Evolutionary conservation across 2,888 invertebrate species (phyloP).

Genomic region (Magallana nippona): DNA sequence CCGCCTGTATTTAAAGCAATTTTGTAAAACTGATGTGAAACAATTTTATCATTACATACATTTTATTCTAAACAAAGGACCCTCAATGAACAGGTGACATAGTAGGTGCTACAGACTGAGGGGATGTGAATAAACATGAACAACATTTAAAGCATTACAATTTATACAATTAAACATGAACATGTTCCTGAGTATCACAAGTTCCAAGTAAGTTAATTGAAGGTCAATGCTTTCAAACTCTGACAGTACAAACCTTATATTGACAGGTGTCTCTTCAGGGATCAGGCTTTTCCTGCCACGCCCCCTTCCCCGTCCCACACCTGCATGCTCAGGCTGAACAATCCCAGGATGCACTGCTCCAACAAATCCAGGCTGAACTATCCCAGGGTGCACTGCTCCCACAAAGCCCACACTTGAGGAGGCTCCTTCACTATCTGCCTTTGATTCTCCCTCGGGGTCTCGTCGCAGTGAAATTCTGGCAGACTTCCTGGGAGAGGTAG

Average conservation of each 20-base stretch:
- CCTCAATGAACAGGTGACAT: no score
- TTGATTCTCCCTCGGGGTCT: slow-evolving; percentile 19
- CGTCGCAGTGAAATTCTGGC: slow-evolving; percentile 38
- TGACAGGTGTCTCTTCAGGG: slow-evolving; percentile 32
- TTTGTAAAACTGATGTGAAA: no score
- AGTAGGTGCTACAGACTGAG: no score
- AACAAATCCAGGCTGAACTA: slow-evolving; percentile 40
- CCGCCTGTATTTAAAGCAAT: slow-evolving; percentile 55
- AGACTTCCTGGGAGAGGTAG: slow-evolving; percentile 38
- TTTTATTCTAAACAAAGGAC: no score
- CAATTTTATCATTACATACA: no score
- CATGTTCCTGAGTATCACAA: no score
- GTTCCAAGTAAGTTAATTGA: no score
- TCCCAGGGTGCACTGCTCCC: slow-evolving; percentile 41
- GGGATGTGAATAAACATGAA: no score
- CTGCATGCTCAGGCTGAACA: slow-evolving; percentile 41
- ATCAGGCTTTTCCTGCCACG: slow-evolving; percentile 43
- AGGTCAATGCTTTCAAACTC: neutral
- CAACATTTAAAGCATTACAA: no score
- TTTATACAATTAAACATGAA: no score
- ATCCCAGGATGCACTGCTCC: slow-evolving; percentile 45
- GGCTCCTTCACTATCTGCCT: slow-evolving; percentile 24
- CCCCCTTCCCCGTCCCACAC: slow-evolving; percentile 46
- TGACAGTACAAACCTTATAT: slow-evolving; percentile 28
- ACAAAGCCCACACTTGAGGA: slow-evolving; percentile 29